These are phyloP conservation scores for Sarcoramphus papa DNA, from an alignment of 2,797 vertebrate genomes.

Conservation along the genomic window DNA sequence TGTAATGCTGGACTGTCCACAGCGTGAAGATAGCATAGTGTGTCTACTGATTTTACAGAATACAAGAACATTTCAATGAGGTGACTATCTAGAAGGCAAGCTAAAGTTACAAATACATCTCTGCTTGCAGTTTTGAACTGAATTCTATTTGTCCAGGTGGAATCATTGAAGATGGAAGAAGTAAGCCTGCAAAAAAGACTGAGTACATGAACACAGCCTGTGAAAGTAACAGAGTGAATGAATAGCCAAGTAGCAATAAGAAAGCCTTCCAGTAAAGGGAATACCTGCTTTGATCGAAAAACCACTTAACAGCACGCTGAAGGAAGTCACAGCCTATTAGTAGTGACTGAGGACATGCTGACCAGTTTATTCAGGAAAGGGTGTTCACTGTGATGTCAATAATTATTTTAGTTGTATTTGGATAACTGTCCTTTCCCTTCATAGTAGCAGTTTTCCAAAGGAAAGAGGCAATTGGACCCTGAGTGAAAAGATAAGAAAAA, in stretches of 20 bases:
- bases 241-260: not conserved
- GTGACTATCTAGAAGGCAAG: not conserved
- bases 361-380: not conserved
- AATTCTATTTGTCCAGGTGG: not conserved
- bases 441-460: not conserved
- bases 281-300: not conserved
- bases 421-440: not conserved
- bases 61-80: not conserved
- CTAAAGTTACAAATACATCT: not conserved
- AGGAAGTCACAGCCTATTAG: not conserved
- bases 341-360: not conserved
- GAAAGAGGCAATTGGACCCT: not conserved
- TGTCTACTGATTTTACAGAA: not conserved
- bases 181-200: not conserved
- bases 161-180: not conserved
- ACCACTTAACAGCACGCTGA: not conserved
- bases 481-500: not conserved
- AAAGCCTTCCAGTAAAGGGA: not conserved
- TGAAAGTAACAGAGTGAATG: not conserved
- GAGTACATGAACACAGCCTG: not conserved
- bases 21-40: not conserved
- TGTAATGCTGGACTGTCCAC: not conserved
- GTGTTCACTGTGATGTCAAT: not conserved
- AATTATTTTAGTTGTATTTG: not conserved
- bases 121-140: not conserved